These are phyloP conservation scores for Cancer borealis DNA, from an alignment of 2,888 invertebrate genomes.

Conservation along the genomic window DNA sequence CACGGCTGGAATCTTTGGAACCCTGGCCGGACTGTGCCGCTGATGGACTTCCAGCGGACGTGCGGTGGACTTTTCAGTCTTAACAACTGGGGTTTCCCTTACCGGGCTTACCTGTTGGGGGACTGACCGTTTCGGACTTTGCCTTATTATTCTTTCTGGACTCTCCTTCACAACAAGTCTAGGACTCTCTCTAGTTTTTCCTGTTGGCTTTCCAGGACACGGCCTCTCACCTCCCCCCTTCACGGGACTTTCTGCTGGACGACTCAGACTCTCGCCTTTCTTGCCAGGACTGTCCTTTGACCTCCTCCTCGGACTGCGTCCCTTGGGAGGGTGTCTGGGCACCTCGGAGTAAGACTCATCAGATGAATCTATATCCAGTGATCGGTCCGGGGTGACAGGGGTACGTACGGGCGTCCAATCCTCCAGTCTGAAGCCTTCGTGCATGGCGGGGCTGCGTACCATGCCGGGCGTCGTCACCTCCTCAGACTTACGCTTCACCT, in stretches of 20 bases:
- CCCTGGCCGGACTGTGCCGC: slow-evolving; percentile 57
- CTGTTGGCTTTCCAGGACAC: slow-evolving; percentile 43
- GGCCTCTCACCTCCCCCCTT: slow-evolving; percentile 55
- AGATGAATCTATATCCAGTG: slow-evolving; percentile 74
- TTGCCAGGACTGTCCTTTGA: slow-evolving; percentile 75
- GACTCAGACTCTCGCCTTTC: slow-evolving; percentile 66
- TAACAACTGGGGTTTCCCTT: slow-evolving; percentile 33
- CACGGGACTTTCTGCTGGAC: slow-evolving; percentile 45
- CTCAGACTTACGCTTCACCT: slow-evolving; percentile 69
- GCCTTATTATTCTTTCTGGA: slow-evolving; percentile 58
- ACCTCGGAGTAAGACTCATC: slow-evolving; percentile 72
- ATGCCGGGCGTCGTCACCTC: slow-evolving; percentile 79
- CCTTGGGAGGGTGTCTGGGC: slow-evolving; percentile 68
- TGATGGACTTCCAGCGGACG: slow-evolving; percentile 58
- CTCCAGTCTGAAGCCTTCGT: slow-evolving; percentile 79
- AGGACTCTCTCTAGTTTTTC: slow-evolving; percentile 52
- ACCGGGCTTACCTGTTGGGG: slow-evolving; percentile 63
- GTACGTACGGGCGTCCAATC: slow-evolving; percentile 79
- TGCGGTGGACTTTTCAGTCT: slow-evolving; percentile 32
- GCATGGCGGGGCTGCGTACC: slow-evolving; percentile 80
- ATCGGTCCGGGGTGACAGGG: slow-evolving; percentile 78
- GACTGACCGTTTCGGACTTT: slow-evolving; percentile 59
- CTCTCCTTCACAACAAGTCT: slow-evolving; percentile 52
- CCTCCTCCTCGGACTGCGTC: slow-evolving; percentile 75
- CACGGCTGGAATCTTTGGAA: slow-evolving; percentile 4